Evolutionary conservation across 2,888 invertebrate genomes (phyloP).

Genomic region (Lasioglossum calceatum): DNA sequence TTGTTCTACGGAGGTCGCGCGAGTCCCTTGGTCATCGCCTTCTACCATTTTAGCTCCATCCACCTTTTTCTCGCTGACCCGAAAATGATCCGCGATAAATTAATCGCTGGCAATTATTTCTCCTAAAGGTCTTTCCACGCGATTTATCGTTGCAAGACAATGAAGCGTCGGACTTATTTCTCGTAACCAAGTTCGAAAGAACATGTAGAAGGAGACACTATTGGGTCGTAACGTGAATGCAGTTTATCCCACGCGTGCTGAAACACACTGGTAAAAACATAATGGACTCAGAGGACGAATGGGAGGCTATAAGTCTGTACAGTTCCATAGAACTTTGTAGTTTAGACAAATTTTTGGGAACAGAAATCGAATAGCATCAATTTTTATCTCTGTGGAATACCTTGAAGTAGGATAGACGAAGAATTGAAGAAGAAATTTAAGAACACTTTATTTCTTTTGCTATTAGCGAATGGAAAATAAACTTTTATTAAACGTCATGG

Average conservation of each 20-base stretch:
- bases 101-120: neutral
- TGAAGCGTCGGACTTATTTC: neutral
- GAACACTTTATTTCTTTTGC: too few species aligned
- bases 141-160: neutral
- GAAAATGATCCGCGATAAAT: conserved; percentile 17
- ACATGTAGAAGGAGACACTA: neutral
- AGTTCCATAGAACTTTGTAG: too few species aligned
- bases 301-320: too few species aligned
- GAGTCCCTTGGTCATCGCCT: conserved; percentile 40
- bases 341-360: too few species aligned
- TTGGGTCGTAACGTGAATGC: neutral
- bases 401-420: too few species aligned
- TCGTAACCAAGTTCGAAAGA: neutral
- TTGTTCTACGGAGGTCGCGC: conserved; percentile 37
- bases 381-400: too few species aligned
- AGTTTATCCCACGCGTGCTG: neutral
- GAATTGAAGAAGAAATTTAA: too few species aligned
- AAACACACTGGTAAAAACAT: neutral
- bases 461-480: too few species aligned
- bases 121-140: neutral
- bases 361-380: too few species aligned
- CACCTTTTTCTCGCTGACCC: conserved; percentile 3
- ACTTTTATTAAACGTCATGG: too few species aligned
- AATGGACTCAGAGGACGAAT: too few species aligned
- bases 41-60: neutral